These are phyloP conservation scores for Camponotus pennsylvanicus DNA, from an alignment of 1,140 invertebrate species.

Conservation along the genomic window DNA sequence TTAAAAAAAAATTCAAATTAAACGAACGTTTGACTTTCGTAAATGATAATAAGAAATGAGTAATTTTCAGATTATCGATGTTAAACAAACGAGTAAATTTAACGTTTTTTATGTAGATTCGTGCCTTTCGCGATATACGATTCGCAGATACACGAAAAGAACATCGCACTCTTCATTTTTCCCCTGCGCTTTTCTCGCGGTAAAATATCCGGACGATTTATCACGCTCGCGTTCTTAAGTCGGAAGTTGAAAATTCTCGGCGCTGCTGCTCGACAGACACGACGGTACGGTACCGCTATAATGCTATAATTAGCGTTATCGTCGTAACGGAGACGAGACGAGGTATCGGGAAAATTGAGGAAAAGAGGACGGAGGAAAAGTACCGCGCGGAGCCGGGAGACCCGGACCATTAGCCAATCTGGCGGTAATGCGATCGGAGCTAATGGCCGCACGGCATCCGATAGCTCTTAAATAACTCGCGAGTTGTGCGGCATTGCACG, in stretches of 20 bases:
- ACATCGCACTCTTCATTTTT: background rate
- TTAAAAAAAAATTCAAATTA: background rate
- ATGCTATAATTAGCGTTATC: constrained; percentile 74
- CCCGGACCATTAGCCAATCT: constrained; percentile 75
- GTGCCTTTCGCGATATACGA: background rate
- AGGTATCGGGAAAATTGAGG: constrained; percentile 76
- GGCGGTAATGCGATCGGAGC: constrained; percentile 78
- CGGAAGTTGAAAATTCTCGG: constrained; percentile 50
- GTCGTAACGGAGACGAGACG: constrained; percentile 65
- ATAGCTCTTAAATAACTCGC: constrained; percentile 79
- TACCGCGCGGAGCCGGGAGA: constrained; percentile 52
- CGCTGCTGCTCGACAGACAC: constrained; percentile 38
- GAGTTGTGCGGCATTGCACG: constrained; percentile 70
- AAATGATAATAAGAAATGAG: background rate
- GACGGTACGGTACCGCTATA: constrained; percentile 43
- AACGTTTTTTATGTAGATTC: background rate
- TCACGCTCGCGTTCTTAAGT: constrained; percentile 55
- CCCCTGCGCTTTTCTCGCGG: background rate
- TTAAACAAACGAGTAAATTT: background rate
- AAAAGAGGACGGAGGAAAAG: constrained; percentile 68
- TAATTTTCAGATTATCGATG: background rate
- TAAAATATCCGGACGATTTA: constrained; percentile 47
- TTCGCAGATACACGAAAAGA: background rate
- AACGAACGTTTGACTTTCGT: background rate
- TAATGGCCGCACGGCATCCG: constrained; percentile 76